Conservation (phyloP, 2,113 vertebrate species). For the Tychaedon coryphoeus region DNA sequence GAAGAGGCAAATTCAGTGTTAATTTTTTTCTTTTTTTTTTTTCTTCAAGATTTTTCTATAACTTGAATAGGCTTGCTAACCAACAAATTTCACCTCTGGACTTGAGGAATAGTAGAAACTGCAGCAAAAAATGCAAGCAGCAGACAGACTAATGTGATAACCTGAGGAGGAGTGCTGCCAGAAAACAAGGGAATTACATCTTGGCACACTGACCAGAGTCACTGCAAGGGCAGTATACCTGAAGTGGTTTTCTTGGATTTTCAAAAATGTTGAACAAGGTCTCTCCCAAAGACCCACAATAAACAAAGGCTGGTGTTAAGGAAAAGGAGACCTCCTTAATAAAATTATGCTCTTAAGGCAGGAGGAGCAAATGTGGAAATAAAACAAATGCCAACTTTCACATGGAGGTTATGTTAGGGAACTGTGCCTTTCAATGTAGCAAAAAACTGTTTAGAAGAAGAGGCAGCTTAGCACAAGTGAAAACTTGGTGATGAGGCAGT, state of each 20-base stretch:
- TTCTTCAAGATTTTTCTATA: neutral
- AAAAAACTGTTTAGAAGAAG: neutral
- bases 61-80: neutral
- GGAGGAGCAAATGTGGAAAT: neutral
- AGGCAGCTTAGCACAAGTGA: neutral
- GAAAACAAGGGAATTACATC: neutral
- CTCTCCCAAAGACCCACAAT: neutral
- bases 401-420: neutral
- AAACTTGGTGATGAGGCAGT: neutral
- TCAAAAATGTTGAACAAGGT: neutral
- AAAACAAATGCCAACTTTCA: neutral
- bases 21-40: neutral
- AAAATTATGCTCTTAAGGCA: neutral
- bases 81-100: neutral
- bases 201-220: neutral
- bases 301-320: neutral
- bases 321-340: neutral
- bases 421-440: neutral
- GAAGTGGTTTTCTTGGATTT: neutral
- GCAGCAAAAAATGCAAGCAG: neutral
- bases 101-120: neutral
- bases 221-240: neutral
- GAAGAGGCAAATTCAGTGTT: neutral
- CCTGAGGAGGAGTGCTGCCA: neutral
- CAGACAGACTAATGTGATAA: accelerated